Percentiles rank a stretch among this genome's conserved stretches.
Evolutionary conservation across 2,113 vertebrate genomes (phyloP).

Genomic region (Pseudorectes ferrugineus): DNA sequence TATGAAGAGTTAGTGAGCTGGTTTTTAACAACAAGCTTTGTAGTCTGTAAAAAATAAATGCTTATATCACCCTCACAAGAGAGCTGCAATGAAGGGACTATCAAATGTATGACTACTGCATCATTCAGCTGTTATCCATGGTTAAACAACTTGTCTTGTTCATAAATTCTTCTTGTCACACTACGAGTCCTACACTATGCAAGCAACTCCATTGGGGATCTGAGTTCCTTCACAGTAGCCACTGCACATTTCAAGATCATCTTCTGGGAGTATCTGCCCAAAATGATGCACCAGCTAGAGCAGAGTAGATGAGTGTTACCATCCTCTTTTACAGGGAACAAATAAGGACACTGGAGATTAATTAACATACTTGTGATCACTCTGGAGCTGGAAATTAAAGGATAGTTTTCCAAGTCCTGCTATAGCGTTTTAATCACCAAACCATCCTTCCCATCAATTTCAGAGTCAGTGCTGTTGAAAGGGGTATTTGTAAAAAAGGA

Average conservation of each 20-base stretch:
- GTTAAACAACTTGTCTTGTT: background rate
- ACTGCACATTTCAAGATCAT: background rate
- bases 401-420: background rate
- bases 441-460: background rate
- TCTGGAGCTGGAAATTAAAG: background rate
- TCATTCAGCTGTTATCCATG: background rate
- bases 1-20: background rate
- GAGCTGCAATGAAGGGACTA: background rate
- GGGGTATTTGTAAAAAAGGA: background rate
- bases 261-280: background rate
- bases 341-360: background rate
- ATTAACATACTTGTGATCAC: background rate
- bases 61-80: background rate
- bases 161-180: background rate
- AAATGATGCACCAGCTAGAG: background rate
- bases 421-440: background rate
- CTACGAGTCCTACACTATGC: accelerated
- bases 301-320: background rate
- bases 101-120: background rate
- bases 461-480: background rate
- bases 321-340: background rate
- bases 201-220: background rate
- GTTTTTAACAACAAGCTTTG: background rate
- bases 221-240: background rate
- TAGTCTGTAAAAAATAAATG: background rate